Base-by-base conservation (phyloP, 53 echinoderm and acorn worm genomes). In the Zoroaster sp. region DNA sequence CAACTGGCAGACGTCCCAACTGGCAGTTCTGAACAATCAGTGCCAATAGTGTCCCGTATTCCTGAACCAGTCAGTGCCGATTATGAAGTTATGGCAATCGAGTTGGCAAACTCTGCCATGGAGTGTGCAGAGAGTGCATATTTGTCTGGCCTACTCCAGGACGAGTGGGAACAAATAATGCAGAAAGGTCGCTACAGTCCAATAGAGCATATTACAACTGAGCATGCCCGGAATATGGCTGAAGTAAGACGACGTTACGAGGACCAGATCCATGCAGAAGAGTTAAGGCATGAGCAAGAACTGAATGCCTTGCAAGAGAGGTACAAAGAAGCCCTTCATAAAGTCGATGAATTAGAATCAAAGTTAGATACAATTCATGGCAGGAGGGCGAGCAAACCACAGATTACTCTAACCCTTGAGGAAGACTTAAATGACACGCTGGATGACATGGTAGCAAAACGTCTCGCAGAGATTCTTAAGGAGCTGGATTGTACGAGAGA, bases 191-290 rank as follows among this genome's bases (percentile, higher is more conserved):
- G 63, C 23, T 69, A 49, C 59, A 91, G 91, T 32, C 85, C 88
- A 30, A 79, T 95, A 33, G 95, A 93, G 54, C 88, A 86, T 44
- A 86, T 93, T 42, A 80, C 93, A 38, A 54, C 93, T 0, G 95
- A 93, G 43, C 95, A 95, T 87, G 89, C 95, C 35, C 77, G 86
- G 68, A 95, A 93, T 46, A 78, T 93, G 21, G 76, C 93, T 11
- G 74, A 89, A 46, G 89, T 95, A 12, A 66, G 93, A 32, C 75
- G 85, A n/a, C 88, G 91, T 45, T 95, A 95, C 35, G 93, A 93
- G 63, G 78, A 65, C 41, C 93, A 91, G 44, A 68, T 93, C 35
- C 73, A 89, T 66, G 93, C 72, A 40, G 91, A 95, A 53, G 69
- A 89, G 73, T 73, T 82, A n/a, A 73, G 73, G 72, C 93, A 93